Evolutionary conservation across 2,113 vertebrate genomes (phyloP), one percentile per base, ranked within the genome.

Genomic region (Melozone crissalis): DNA sequence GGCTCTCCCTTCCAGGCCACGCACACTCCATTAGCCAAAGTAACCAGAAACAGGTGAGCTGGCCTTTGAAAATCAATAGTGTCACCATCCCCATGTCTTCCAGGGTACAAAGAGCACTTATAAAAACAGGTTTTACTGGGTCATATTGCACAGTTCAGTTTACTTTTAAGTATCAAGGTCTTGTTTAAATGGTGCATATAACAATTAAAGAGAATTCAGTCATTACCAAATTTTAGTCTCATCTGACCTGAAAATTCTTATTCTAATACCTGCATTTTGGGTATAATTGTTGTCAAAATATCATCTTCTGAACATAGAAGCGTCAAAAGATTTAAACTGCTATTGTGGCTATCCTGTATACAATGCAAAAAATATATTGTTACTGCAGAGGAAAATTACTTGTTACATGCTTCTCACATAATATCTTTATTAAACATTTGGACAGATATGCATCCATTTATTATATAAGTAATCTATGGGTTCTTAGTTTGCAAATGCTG

Each of bases 381-480:
- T 91, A 62, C 49, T 93, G 79, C 35, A 80, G 85, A 96, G 95
- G 75, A 89, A 85, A 95, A 93, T 93, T 8, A 95, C 73, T 92
- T 93, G 4, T 86, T 94, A 88, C 39, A 2, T 94, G 82, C 63
- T 94, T 96, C 88, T 94, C 47, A 84, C 23, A 90, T 59, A 77
- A 49, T 79, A 91, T 57, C 82, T 91, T 96, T 95, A 96, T 95
- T 96, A 92, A 86, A 86, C 62, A 58, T 75, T 90, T 55, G 76
- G 87, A 91, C 79, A 96, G 82, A 90, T 90, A 81, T 0, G 90
- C 72, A 96, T 90, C 61, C 68, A 95, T 78, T 81, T 89, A 59
- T 87, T 81, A 44, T 84, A 81, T 87, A 78, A 93, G 79, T 95
- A 63, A 87, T 51, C 91, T 95, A 68, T 90, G 91, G 94, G 52